Evolutionary conservation across 2,797 vertebrate species (phyloP), one percentile per base, ranked within the genome.

Genomic region (Acipenser transmontanus): DNA sequence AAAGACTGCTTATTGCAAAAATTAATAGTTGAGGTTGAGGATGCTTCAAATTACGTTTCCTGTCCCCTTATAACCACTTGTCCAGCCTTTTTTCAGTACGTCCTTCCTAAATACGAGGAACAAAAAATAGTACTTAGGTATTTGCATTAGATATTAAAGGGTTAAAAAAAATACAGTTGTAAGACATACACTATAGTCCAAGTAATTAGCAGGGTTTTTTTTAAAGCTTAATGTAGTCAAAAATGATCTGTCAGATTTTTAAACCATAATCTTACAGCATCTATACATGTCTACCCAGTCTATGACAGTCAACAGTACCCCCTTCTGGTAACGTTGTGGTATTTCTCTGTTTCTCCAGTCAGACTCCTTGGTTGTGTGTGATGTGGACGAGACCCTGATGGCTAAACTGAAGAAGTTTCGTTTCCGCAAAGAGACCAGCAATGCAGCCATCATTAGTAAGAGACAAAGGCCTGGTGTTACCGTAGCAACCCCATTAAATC

Each of bases 371-470:
- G 95, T 96, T 72, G 96, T 98, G 80, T 98, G 96, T 80, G 96
- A 98, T 71, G 93, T 98, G 80, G 94, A 95, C 0, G 90, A 91
- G 80, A 89, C 90, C 80, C 91, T 98, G 76, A 91, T 91, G 82
- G 91, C 87, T 72, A 94, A 92, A 82, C 87, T 98, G 84, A 93
- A 85, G 76, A 95, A 94, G 86, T 98, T 98, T 76, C 88, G 95
- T 72, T 98, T 98, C 82, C 92, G 95, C 63, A 97, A 96, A 82
- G 94, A 97, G 83, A 97, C 94, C 7, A 96, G 82, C 88, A 96
- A 98, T 80, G 94, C 93, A 64, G 95, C 95, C 76, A 95, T 98
- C 79, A 81, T 98, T 71, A 95, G 95, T 97, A 82, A 94, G 95
- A 80, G 34, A 34, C 34, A 34, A 34, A 34, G 34, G 34, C 34